Percentiles rank a stretch among this genome's conserved stretches.
These are phyloP conservation scores for Nipponacmea schrenckii DNA, from an alignment of 2,888 invertebrate genomes.

Conservation along the genomic window DNA sequence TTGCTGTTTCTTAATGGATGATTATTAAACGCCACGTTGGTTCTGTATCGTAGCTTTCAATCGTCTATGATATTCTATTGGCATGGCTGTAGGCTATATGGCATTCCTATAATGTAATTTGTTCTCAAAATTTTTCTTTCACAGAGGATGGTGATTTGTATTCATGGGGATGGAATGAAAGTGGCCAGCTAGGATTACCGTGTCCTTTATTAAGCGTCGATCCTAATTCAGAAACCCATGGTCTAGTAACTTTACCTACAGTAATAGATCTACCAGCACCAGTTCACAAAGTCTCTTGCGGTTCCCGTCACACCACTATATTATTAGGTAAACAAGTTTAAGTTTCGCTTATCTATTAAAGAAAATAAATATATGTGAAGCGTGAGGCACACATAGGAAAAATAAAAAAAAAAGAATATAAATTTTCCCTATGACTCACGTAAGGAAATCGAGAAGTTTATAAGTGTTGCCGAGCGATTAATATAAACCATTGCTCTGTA, in stretches of 20 bases:
- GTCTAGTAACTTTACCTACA: not conserved
- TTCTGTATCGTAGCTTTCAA: no score
- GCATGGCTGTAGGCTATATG: no score
- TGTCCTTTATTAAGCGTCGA: not conserved
- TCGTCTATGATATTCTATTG: no score
- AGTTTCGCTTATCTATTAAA: not conserved
- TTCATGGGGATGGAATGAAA: constrained; percentile 91
- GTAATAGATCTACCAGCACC: not conserved
- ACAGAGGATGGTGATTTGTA: constrained; percentile 79
- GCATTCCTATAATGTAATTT: not conserved
- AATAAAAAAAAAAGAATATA: no score
- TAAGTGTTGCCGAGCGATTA: not conserved
- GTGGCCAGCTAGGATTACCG: constrained; percentile 82
- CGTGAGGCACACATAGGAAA: no score
- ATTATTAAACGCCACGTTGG: no score
- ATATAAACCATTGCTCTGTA: no score
- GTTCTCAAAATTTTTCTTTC: constrained; percentile 15
- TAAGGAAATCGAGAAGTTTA: no score
- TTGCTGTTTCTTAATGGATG: no score
- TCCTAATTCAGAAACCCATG: constrained; percentile 11
- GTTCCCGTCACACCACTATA: constrained; percentile 80
- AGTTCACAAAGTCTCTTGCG: constrained; percentile 75
- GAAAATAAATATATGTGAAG: no score
- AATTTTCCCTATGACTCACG: no score
- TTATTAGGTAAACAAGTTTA: constrained; percentile 71